Conservation (phyloP, 2,888 invertebrate genomes). For the Ligdia adustata region DNA sequence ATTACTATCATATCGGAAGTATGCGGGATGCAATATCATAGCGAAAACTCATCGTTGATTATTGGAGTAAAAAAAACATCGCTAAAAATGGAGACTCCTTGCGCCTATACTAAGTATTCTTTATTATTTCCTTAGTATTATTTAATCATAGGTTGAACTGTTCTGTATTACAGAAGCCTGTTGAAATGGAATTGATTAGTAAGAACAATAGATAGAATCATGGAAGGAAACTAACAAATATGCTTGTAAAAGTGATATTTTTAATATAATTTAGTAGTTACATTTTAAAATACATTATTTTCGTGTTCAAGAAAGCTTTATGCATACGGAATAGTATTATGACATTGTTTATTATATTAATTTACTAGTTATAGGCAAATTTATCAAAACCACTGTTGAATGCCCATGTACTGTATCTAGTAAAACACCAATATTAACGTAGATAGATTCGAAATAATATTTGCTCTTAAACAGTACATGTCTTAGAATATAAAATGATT, state of each 20-base stretch:
- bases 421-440: slow-evolving; percentile 11
- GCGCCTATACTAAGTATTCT: background rate
- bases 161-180: slow-evolving; percentile 28
- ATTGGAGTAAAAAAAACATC: no score
- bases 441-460: background rate
- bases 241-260: slow-evolving; percentile 16
- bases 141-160: slow-evolving; percentile 17
- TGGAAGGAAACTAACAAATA: slow-evolving; percentile 9
- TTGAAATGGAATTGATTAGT: slow-evolving; percentile 64
- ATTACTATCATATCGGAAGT: no score
- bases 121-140: slow-evolving; percentile 10
- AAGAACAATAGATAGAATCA: slow-evolving; percentile 20
- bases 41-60: background rate
- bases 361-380: slow-evolving; percentile 6
- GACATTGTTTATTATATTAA: slow-evolving; percentile 6
- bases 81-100: background rate
- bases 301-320: slow-evolving; percentile 31
- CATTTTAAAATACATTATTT: slow-evolving; percentile 20
- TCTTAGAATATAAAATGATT: slow-evolving; percentile 2
- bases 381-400: slow-evolving; percentile 2
- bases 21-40: no score
- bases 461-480: slow-evolving; percentile 5
- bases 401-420: background rate
- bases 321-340: slow-evolving; percentile 2
- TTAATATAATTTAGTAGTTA: slow-evolving; percentile 7